phyloP scores from a whole-genome alignment of 2,888 invertebrate genomes.

The Cryptus armator region DNA sequence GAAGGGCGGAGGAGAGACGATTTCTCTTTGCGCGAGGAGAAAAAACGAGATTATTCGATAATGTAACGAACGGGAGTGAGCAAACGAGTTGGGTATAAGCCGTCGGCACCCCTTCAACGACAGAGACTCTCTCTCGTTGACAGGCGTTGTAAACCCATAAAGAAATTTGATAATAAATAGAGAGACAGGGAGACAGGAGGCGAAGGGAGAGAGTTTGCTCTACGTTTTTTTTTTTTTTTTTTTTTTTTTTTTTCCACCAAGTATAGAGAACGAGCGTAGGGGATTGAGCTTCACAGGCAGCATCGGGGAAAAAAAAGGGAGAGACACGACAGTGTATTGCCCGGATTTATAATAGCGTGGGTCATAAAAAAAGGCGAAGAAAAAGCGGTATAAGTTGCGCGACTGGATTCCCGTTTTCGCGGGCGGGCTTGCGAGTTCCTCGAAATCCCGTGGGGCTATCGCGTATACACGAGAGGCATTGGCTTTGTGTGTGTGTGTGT shows the following conservation, averaged over 20 bases:
- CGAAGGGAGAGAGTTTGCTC: constrained; percentile 56
- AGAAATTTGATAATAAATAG: constrained; percentile 84
- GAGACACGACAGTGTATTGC: constrained; percentile 71
- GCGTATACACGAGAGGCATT: constrained; percentile 11
- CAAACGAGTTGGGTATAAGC: neutral
- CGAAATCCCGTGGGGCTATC: constrained; percentile 52
- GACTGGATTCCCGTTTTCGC: constrained; percentile 40
- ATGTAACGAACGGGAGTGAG: constrained; percentile 9
- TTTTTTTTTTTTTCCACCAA: constrained; percentile 1
- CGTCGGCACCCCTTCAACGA: constrained; percentile 63
- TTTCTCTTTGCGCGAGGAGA: constrained; percentile 3
- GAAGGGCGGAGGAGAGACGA: neutral
- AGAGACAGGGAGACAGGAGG: constrained; percentile 60
- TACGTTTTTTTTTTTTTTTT: neutral
- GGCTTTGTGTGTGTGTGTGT: neutral
- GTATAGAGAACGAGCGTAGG: constrained; percentile 19
- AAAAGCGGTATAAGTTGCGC: constrained; percentile 35
- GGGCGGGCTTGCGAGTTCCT: constrained; percentile 50
- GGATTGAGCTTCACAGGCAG: constrained; percentile 45
- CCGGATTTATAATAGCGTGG: constrained; percentile 81
- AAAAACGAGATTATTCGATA: neutral
- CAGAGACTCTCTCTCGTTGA: constrained; percentile 72
- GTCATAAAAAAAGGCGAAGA: constrained; percentile 76
- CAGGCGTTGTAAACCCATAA: constrained; percentile 84
- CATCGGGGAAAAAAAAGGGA: constrained; percentile 22